A percentile compares a stretch with the other conserved stretches of the same genome.
These are phyloP conservation scores for Drusus annulatus DNA, from an alignment of 1,140 invertebrate species.

Conservation along the genomic window DNA sequence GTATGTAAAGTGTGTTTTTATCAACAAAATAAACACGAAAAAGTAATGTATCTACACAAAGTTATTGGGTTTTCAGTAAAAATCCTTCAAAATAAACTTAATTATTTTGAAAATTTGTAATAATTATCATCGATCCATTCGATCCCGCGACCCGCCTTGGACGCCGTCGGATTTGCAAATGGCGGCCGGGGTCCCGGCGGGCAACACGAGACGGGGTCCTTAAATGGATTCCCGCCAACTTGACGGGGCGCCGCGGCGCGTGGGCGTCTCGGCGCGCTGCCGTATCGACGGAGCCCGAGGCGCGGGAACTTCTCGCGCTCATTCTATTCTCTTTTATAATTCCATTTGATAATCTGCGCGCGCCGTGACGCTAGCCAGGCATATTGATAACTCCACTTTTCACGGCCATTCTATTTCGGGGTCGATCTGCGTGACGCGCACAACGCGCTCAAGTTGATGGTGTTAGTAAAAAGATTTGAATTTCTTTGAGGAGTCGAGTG, in stretches of 20 bases:
- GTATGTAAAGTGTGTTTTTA: no score
- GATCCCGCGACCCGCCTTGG: background rate
- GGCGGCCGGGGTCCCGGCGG: slow-evolving; percentile 40
- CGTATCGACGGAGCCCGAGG: background rate
- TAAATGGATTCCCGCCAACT: slow-evolving; percentile 59
- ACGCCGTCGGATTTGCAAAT: slow-evolving; percentile 30
- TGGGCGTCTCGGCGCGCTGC: slow-evolving; percentile 48
- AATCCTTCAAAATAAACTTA: no score
- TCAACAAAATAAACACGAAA: no score
- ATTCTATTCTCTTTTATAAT: slow-evolving; percentile 33
- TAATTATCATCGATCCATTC: slow-evolving; percentile 18
- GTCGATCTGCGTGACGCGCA: no score
- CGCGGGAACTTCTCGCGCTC: slow-evolving; percentile 12
- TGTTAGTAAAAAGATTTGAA: no score
- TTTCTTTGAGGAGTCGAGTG: no score
- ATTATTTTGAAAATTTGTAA: no score
- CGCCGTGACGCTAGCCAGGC: slow-evolving; percentile 21
- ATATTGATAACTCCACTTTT: slow-evolving; percentile 40
- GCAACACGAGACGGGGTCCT: slow-evolving; percentile 58
- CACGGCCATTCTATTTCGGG: slow-evolving; percentile 27
- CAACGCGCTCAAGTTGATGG: no score
- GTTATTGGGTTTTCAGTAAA: no score
- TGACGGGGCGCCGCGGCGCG: slow-evolving; percentile 28
- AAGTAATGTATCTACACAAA: no score
- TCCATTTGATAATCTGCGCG: slow-evolving; percentile 22